Evolutionary conservation across 1,140 invertebrate species (phyloP), one percentile per base, ranked within the genome.

Genomic region (Melitaea cinxia): DNA sequence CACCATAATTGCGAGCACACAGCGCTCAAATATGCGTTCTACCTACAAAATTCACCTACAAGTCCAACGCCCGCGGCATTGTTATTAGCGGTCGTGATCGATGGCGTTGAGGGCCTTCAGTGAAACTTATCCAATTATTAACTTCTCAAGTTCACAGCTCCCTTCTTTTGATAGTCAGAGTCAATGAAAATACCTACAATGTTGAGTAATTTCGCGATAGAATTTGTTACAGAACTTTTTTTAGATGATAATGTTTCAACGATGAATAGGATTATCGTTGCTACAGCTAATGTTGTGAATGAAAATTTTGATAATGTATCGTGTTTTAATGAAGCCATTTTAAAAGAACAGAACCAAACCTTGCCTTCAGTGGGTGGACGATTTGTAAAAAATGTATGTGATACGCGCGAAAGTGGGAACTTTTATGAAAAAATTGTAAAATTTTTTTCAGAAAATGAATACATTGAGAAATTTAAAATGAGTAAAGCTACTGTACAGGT

Each of bases 191-290:
- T n/a, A 56, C 1, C 10, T 14, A 17, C 24, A 26, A 59, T 47
- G 49, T 82, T 73, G 68, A 75, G 78, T 68, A 68, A 75, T 57
- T 78, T 83, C 50, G 68, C 83, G 54, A 83, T 72, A 60, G 78
- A 89, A 57, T 86, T 88, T 66, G 47, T 89, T 9, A 86, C 81
- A 65, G 78, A 83, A 50, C 57, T 89, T 35, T 90, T 90, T 70
- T 70, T 90, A 54, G 88, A 90, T 64, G 85, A 90, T 54, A 80
- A 72, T 70, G 74, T 82, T 50, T 82, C 78, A 23, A 78, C 80
- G 17, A 64, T 86, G 12, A 88, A 88, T 54, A 82, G 78, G 73
- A 35, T 85, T 35, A 66, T 79, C 6, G 78, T 88, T 23, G 82
- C 85, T 33, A 68, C 79, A 19, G 82, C 85, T n/a, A 82, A 88